phyloP scores from a whole-genome alignment of 1,140 invertebrate genomes.

The Eupeodes corollae region DNA sequence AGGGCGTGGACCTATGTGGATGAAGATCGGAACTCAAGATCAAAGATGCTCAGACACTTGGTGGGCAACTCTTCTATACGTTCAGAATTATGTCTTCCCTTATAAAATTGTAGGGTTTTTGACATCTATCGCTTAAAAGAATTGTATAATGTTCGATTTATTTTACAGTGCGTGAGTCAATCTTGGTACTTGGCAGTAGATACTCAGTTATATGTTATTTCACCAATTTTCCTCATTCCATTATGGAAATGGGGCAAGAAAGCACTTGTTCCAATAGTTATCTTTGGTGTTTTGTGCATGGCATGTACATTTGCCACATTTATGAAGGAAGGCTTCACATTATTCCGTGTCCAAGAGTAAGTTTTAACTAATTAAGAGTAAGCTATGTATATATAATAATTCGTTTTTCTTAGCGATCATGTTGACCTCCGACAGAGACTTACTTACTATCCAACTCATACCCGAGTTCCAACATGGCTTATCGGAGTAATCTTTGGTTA shows the following conservation, averaged over 20 bases:
- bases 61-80: constrained; percentile 75
- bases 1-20: constrained; percentile 48
- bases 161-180: constrained; percentile 70
- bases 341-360: constrained; percentile 29
- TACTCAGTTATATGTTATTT: constrained; percentile 71
- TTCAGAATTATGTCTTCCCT: constrained; percentile 66
- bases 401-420: constrained; percentile 10
- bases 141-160: constrained; percentile 3
- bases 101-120: constrained; percentile 25
- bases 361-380: no score
- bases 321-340: constrained; percentile 44
- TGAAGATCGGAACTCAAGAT: constrained; percentile 43
- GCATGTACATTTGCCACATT: constrained; percentile 53
- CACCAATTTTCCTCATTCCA: constrained; percentile 61
- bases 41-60: constrained; percentile 57
- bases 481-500: constrained; percentile 47
- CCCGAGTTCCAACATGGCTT: constrained; percentile 43
- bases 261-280: constrained; percentile 44
- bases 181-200: constrained; percentile 83
- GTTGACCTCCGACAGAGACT: constrained; percentile 33
- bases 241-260: constrained; percentile 52
- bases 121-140: constrained; percentile 6
- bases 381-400: neutral
- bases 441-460: constrained; percentile 36
- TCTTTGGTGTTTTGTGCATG: constrained; percentile 43